These are phyloP conservation scores for Rhyzopertha dominica DNA, from an alignment of 1,140 invertebrate species.

Conservation along the genomic window DNA sequence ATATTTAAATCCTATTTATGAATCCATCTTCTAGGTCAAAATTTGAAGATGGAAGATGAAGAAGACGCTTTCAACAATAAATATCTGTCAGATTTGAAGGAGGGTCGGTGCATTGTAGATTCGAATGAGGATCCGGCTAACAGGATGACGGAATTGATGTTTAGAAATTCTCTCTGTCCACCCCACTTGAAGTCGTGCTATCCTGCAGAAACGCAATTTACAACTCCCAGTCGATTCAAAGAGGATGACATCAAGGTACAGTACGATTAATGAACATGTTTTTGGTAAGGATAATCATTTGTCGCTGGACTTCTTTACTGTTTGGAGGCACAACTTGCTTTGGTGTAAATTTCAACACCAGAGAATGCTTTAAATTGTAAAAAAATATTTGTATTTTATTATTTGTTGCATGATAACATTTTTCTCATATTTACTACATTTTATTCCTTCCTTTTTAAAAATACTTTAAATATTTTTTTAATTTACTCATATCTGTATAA, in stretches of 20 bases:
- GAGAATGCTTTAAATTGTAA: too few relatives aligned
- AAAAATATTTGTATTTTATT: background rate
- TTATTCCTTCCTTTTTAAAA: background rate
- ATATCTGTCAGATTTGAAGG: slow-evolving; percentile 62
- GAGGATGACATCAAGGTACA: slow-evolving; percentile 75
- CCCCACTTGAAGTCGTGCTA: slow-evolving; percentile 87
- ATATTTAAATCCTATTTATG: slow-evolving; percentile 20
- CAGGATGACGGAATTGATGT: slow-evolving; percentile 66
- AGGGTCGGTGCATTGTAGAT: slow-evolving; percentile 37
- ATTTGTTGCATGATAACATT: background rate
- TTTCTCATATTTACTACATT: slow-evolving; percentile 1
- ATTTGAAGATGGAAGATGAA: slow-evolving; percentile 72
- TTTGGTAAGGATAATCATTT: too few relatives aligned
- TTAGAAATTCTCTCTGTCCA: slow-evolving; percentile 78
- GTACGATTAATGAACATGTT: slow-evolving; percentile 8
- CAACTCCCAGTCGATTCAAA: slow-evolving; percentile 47
- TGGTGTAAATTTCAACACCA: too few relatives aligned
- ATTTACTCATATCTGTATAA: too few relatives aligned
- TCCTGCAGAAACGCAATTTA: slow-evolving; percentile 77
- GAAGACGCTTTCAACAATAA: slow-evolving; percentile 75
- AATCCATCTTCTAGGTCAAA: slow-evolving; percentile 37
- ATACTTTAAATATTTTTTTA: too few relatives aligned
- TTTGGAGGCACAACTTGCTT: too few relatives aligned
- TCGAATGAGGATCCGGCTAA: slow-evolving; percentile 37
- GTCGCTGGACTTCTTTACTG: too few relatives aligned